Conservation (phyloP, 2,797 vertebrate genomes). For the Telmatherina bonti region DNA sequence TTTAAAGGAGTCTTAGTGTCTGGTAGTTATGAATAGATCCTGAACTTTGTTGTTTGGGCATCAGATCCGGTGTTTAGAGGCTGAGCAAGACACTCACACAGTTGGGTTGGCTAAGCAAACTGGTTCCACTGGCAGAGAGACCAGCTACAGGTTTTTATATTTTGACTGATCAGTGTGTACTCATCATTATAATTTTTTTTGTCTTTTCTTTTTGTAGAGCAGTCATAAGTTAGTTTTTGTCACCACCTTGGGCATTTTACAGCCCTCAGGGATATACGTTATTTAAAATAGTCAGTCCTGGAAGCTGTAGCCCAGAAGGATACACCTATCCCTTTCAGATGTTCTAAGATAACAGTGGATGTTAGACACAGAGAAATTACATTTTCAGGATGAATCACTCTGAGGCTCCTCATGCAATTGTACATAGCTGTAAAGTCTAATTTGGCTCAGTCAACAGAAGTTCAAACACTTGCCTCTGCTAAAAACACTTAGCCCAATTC, state of each 20-base stretch:
- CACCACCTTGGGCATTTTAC: not conserved
- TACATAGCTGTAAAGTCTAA: slow-evolving; percentile 17
- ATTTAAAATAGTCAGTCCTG: slow-evolving; percentile 10
- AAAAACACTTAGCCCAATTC: slow-evolving; percentile 3
- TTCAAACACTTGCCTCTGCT: slow-evolving; percentile 9
- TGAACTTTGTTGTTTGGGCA: too few species aligned
- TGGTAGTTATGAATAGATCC: too few species aligned
- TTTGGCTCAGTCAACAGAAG: slow-evolving; percentile 14
- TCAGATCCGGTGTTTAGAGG: not conserved
- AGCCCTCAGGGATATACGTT: slow-evolving; percentile 6
- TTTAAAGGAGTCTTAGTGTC: too few species aligned
- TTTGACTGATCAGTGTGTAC: not conserved
- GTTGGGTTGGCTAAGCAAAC: not conserved
- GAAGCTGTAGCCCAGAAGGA: slow-evolving; percentile 14
- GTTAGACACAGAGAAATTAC: slow-evolving; percentile 17
- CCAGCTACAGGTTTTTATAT: not conserved
- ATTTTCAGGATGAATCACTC: slow-evolving; percentile 21
- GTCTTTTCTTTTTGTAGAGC: slow-evolving; percentile 5
- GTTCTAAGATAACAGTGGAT: slow-evolving; percentile 10
- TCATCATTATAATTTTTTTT: not conserved
- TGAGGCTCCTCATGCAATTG: slow-evolving; percentile 7
- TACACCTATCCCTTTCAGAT: slow-evolving; percentile 22
- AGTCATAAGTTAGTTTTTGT: not conserved
- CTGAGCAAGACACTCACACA: not conserved
- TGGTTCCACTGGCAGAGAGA: too few species aligned